Conservation (phyloP, 2,113 vertebrate genomes). For the Sprattus sprattus region DNA sequence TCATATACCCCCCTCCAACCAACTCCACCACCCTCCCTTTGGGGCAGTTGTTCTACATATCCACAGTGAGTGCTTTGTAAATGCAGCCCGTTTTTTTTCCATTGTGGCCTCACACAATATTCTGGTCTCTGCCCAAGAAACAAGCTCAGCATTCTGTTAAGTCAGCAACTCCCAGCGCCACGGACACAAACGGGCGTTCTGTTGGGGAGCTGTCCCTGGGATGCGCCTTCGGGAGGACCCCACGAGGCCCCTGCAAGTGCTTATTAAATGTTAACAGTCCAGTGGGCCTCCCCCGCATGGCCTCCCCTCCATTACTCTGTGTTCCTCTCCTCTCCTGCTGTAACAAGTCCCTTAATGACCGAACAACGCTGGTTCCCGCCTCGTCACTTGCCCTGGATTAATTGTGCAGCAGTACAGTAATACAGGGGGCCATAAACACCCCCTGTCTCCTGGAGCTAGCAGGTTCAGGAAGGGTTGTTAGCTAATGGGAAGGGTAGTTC, state of each 20-base stretch:
- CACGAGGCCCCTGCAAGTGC: not conserved
- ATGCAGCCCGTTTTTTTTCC: conserved; percentile 42
- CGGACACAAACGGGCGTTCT: conserved; percentile 49
- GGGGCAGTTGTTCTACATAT: not conserved
- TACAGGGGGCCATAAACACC: conserved; percentile 25
- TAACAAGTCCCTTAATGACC: conserved; percentile 59
- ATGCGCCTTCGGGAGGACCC: not conserved
- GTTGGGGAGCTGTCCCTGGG: conserved; percentile 24
- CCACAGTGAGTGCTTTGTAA: conserved; percentile 71
- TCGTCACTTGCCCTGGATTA: conserved; percentile 22
- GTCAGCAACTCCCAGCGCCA: conserved; percentile 43
- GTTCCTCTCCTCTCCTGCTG: not conserved
- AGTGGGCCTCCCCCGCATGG: conserved; percentile 32
- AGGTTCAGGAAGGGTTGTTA: not conserved
- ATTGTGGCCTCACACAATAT: conserved; percentile 56
- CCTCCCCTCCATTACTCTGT: conserved; percentile 18
- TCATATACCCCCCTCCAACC: conserved; percentile 47
- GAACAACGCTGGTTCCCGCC: conserved; percentile 34
- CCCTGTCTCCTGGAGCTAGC: conserved; percentile 17
- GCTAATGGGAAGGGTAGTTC: conserved; percentile 22
- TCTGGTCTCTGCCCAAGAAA: conserved; percentile 49
- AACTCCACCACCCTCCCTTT: conserved; percentile 48
- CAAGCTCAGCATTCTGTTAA: conserved; percentile 51
- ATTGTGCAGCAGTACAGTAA: conserved; percentile 26
- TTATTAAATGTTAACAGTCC: conserved; percentile 65